Conservation (phyloP, 2,797 vertebrate genomes). For the Sebastes matsubarae region DNA sequence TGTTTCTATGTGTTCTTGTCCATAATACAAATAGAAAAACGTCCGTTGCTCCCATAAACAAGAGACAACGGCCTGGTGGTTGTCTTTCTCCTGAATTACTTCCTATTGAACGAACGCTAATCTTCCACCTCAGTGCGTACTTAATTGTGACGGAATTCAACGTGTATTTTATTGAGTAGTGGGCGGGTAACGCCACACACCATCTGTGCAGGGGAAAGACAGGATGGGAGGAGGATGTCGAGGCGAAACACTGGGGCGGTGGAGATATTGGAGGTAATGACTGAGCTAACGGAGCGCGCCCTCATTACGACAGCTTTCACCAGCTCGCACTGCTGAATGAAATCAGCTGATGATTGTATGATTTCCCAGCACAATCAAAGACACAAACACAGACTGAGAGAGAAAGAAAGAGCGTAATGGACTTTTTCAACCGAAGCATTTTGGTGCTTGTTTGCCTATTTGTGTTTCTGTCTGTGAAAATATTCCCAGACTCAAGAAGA, state of each 20-base stretch:
- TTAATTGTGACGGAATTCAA: constrained; percentile 4
- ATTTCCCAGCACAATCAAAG: constrained; percentile 22
- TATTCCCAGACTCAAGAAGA: background rate
- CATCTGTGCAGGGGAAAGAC: background rate
- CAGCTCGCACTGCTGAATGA: constrained; percentile 7
- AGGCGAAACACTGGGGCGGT: background rate
- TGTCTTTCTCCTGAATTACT: background rate
- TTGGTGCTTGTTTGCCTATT: background rate
- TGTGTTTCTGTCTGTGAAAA: background rate
- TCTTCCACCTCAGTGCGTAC: background rate
- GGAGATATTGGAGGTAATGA: constrained; percentile 27
- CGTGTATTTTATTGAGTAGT: constrained; percentile 2
- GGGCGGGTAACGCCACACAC: background rate
- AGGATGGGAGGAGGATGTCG: background rate
- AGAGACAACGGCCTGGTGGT: background rate
- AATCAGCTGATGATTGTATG: constrained; percentile 23
- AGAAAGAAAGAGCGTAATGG: background rate
- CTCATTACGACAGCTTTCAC: constrained; percentile 28
- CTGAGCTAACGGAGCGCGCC: background rate
- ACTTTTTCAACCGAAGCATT: background rate
- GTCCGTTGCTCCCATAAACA: background rate
- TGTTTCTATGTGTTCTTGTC: background rate
- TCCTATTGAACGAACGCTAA: background rate
- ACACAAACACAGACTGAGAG: background rate
- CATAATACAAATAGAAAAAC: background rate